Evolutionary conservation across 2,797 vertebrate species (phyloP), one percentile per base, ranked within the genome.

Genomic region (Avahi laniger): DNA sequence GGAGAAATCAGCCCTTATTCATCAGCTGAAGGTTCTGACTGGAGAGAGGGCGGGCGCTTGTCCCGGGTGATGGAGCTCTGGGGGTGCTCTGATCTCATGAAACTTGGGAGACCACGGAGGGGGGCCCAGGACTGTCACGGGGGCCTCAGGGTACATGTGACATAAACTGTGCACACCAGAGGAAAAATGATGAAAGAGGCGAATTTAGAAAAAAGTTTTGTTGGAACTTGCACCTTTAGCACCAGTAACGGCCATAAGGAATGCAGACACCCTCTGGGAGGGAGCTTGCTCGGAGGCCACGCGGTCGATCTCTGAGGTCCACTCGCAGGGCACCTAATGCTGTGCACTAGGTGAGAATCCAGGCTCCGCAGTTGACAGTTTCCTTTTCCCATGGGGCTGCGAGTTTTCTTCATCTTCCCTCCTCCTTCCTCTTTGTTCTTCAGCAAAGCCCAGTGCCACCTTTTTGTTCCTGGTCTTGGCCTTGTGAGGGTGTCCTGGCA

Each of bases 1-100:
- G 85, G 75, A 78, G 81, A 79, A 97, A 95, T 90, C 95, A 97
- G 89, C 41, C 35, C 84, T 75, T 80, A 92, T 93, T 97, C 97
- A 85, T 90, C 76, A 20, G 81, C 67, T 0, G 28, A 67, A 65
- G 69, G 52, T 59, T 93, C 24, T 7, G 1, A 57, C 52, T 67
- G 63, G 43, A 46, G 52, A 41, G 57, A 61, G 70, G 89, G 81
- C 11, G 43, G 35, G 33, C 4, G 69, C 46, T 79, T 33, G 2
- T 82, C 7, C 28, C 1, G 4, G 41, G 63, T 59, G 93, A 88
- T n/a, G 63, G 63, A 63, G 38, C 63, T 54, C 38, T 9, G 50
- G 78, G 85, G 72, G 72, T 14, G 38, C 72, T 73, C 82, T 33
- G 8, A n/a, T 30, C 84, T 65, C 61, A 24, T 6, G 4, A 43